A percentile compares a stretch with the other conserved stretches of the same genome.
Evolutionary conservation across 2,888 invertebrate species (phyloP).

Genomic region (Parapristionchus giblindavisi): DNA sequence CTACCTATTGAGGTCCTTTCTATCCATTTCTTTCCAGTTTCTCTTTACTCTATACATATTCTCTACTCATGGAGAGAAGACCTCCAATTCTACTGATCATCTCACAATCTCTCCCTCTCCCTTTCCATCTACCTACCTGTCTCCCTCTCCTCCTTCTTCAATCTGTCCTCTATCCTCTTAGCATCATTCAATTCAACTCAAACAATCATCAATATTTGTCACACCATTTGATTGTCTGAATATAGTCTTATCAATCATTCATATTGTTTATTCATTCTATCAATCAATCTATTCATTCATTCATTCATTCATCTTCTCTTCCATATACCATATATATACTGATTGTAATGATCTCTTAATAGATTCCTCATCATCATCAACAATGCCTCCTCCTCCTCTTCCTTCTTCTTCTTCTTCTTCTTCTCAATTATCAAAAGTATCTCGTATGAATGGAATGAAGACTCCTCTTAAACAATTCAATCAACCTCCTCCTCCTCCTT

Average conservation of each 20-base stretch:
- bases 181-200: slow-evolving; percentile 17
- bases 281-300: too few relatives aligned
- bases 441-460: neutral
- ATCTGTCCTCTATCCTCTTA: slow-evolving; percentile 17
- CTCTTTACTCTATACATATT: too few relatives aligned
- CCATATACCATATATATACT: too few relatives aligned
- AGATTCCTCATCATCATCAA: slow-evolving; percentile 3
- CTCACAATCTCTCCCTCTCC: slow-evolving; percentile 1
- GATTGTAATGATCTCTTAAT: too few relatives aligned
- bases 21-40: neutral
- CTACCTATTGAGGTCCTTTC: neutral
- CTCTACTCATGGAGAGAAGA: too few relatives aligned
- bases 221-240: too few relatives aligned
- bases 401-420: neutral
- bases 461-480: slow-evolving; percentile 18
- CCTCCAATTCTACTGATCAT: too few relatives aligned
- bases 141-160: slow-evolving; percentile 19
- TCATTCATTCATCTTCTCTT: too few relatives aligned
- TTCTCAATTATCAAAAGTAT: neutral
- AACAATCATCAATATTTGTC: too few relatives aligned
- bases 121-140: neutral
- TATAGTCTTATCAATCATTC: too few relatives aligned
- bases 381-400: slow-evolving; percentile 5
- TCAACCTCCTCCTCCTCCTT: neutral
- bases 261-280: too few relatives aligned